phyloP scores from a whole-genome alignment of 30 jellyfish, hydroid and myxozoan species.

The Hydractinia symbiolongicarpus region DNA sequence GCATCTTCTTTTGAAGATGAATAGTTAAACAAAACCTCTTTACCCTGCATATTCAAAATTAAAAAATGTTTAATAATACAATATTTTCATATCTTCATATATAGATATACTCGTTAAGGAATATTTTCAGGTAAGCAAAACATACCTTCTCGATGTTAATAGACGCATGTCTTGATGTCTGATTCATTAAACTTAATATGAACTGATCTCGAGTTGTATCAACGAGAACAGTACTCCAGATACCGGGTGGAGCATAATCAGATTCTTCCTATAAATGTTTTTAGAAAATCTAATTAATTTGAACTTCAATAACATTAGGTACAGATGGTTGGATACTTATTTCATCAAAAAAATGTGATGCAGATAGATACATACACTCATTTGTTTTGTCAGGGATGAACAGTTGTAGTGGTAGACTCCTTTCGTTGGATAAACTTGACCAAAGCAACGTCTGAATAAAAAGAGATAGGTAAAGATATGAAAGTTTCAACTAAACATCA shows the following conservation, averaged over 20 bases:
- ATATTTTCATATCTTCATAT: neutral
- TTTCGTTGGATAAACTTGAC: neutral
- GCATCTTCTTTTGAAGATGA: constrained; percentile 22
- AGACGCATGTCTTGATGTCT: constrained; percentile 16
- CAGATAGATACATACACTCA: constrained; percentile 8
- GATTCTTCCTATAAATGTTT: constrained; percentile 21
- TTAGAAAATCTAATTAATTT: no score
- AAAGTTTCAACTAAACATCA: neutral
- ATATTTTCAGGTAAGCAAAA: neutral
- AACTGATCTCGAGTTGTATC: constrained; percentile 11
- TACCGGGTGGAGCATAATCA: constrained; percentile 40
- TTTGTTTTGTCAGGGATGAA: constrained; percentile 21
- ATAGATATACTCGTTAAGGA: neutral
- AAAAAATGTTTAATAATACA: no score
- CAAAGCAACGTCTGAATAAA: constrained; percentile 30
- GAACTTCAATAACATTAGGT: no score
- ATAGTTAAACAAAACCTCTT: constrained; percentile 17
- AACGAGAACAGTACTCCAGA: constrained; percentile 33
- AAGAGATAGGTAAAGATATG: neutral
- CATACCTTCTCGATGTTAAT: constrained; percentile 20
- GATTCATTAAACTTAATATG: neutral
- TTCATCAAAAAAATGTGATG: neutral
- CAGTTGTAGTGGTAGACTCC: constrained; percentile 38
- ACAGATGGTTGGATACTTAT: neutral
- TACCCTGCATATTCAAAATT: constrained; percentile 3